Evolutionary conservation across 2,113 vertebrate genomes (phyloP).

Genomic region (Daboia siamensis): DNA sequence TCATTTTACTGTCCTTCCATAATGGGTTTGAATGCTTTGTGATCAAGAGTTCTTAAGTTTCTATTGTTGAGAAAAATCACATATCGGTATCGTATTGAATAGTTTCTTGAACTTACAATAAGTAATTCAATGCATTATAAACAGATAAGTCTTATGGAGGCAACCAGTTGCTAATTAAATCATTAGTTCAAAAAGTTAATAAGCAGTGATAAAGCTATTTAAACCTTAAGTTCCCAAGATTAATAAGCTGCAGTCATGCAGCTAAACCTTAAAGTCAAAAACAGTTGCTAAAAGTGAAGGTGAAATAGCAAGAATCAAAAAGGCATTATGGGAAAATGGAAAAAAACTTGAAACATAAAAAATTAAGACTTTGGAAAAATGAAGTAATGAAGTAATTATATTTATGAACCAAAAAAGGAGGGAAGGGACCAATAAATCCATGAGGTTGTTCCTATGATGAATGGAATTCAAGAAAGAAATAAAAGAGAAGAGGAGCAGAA

Average conservation of each 20-base stretch:
- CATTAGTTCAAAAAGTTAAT: neutral
- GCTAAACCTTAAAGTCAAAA: neutral
- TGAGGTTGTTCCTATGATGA: neutral
- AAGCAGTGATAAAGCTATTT: neutral
- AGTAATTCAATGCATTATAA: neutral
- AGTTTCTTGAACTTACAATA: neutral
- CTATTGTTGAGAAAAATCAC: neutral
- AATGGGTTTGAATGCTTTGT: neutral
- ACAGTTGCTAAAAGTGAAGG: neutral
- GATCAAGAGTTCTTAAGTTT: neutral
- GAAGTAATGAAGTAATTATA: neutral
- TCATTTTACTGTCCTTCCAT: neutral
- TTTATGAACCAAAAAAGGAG: neutral
- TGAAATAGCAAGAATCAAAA: neutral
- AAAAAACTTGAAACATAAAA: neutral
- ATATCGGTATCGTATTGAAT: neutral
- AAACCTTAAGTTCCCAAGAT: neutral
- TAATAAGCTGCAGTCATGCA: neutral
- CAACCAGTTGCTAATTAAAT: neutral
- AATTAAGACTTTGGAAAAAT: neutral
- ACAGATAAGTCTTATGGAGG: neutral
- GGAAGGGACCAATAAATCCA: neutral
- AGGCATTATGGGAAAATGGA: neutral
- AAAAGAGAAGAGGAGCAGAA: neutral
- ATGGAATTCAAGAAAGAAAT: neutral